Base-by-base conservation (phyloP, 1,140 invertebrate genomes). In the Bombus confusus region DNA sequence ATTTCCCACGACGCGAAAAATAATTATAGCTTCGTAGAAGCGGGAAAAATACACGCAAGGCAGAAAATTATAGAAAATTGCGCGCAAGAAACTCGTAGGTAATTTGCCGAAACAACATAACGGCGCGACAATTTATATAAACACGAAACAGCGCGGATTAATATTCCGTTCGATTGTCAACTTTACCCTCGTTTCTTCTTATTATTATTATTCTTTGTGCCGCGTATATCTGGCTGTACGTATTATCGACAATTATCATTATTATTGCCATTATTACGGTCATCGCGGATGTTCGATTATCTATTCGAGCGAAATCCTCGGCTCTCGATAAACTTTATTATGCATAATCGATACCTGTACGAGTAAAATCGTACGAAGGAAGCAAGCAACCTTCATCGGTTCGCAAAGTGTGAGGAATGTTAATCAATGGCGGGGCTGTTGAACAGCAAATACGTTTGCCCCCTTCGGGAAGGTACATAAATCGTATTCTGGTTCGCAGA, bases 391-490 rank as follows among this genome's bases (percentile, higher is more conserved):
- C 18, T 52, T 52, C 5, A 0, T 2, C 47, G 47, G 47, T 52
- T 52, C 1, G 47, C 47, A 52, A 52, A 52, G 47, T 52, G 47
- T 22, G 47, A 52, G 47, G 47, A 22, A 52, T 22, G 57, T 39
- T 83, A 75, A 83, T 76, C 52, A 34, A 62, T 43, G 62, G 43
- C 6, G 22, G 12, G 37, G 43, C 12, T 22, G 2, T 28, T 62
- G 59, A 34, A 25, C 6, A 4, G 47, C 66, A 13, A 31, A 28
- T 28, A 37, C 34, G 22, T 78, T 59, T 37, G 13, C 43, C 64
- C 13, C 47, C 47, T 62, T 62, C 0, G 13, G 22, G 57, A 78
- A 78, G 34, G 37, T 71, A 37, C 37, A 79, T 79, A 79, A 84
- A 84, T 84, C 64, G 37, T n/a, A 25, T 62, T 62, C 59, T 62